A percentile compares a stretch with the other conserved stretches of the same genome.
phyloP scores from a whole-genome alignment of 2,888 invertebrate genomes.

The Ormyrus labotus region DNA sequence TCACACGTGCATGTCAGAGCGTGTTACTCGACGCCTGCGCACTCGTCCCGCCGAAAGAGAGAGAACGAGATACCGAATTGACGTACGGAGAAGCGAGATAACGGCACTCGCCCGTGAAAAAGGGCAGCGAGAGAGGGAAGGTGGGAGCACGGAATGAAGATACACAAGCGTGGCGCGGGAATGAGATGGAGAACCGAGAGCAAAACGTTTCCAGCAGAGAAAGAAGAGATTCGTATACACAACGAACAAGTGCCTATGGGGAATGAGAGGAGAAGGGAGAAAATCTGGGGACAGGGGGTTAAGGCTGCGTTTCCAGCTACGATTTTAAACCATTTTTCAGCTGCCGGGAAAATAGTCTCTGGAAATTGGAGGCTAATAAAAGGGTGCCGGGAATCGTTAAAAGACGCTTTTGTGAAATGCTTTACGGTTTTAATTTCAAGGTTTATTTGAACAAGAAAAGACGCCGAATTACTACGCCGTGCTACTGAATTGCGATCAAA shows the following conservation, averaged over 20 bases:
- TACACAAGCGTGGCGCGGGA: background rate
- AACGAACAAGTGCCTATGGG: background rate
- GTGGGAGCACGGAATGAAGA: constrained; percentile 4
- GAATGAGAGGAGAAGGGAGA: no score
- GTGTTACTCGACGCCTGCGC: constrained; percentile 2
- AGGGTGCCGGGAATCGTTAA: no score
- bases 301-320: background rate
- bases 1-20: background rate
- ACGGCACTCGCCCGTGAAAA: background rate
- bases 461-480: no score
- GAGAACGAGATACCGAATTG: background rate
- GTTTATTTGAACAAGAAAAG: no score
- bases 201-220: background rate
- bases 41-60: background rate
- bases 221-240: background rate
- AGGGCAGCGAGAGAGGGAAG: background rate
- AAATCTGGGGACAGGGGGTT: background rate
- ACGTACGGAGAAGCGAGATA: background rate
- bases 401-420: no score
- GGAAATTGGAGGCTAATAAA: no score
- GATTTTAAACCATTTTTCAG: background rate
- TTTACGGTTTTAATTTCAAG: no score
- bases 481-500: no score
- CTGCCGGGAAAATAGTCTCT: background rate
- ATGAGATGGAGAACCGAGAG: background rate